A percentile compares a stretch with the other conserved stretches of the same genome.
These are phyloP conservation scores for Zelleria hepariella DNA, from an alignment of 2,888 invertebrate genomes.

Conservation along the genomic window DNA sequence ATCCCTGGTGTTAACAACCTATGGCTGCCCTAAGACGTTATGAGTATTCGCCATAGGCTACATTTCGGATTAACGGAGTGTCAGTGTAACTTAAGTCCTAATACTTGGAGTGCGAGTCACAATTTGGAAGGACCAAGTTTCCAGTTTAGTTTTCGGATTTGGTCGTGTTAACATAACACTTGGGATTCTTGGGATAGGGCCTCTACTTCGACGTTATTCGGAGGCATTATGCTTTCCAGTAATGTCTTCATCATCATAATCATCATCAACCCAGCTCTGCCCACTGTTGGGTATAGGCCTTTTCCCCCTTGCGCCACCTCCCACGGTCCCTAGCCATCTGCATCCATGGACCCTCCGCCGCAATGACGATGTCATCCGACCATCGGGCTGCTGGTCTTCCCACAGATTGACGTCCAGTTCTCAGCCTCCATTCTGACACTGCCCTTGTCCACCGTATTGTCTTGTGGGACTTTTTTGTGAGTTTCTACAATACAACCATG, in stretches of 20 bases:
- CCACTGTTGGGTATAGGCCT: no score
- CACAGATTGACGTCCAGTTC: no score
- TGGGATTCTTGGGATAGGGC: neutral
- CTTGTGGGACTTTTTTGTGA: no score
- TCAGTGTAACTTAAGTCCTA: slow-evolving; percentile 21
- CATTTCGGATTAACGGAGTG: slow-evolving; percentile 25
- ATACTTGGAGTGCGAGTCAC: slow-evolving; percentile 24
- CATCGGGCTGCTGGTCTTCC: no score
- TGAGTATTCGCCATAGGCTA: slow-evolving; percentile 17
- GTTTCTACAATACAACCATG: neutral
- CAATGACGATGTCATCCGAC: no score
- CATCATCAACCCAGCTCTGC: no score
- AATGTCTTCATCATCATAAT: no score
- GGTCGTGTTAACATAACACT: neutral
- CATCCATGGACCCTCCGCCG: no score
- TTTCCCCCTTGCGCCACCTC: no score
- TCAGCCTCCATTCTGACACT: no score
- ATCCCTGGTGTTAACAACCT: neutral
- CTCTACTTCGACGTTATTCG: neutral
- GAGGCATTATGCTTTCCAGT: neutral
- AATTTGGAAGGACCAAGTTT: slow-evolving; percentile 12
- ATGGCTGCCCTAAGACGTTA: neutral
- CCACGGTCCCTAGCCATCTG: no score
- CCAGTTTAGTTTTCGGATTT: neutral
- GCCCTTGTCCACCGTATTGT: neutral